Evolutionary conservation across 2,797 vertebrate species (phyloP), one percentile per base, ranked within the genome.

Genomic region (Sebastiscus tertius): DNA sequence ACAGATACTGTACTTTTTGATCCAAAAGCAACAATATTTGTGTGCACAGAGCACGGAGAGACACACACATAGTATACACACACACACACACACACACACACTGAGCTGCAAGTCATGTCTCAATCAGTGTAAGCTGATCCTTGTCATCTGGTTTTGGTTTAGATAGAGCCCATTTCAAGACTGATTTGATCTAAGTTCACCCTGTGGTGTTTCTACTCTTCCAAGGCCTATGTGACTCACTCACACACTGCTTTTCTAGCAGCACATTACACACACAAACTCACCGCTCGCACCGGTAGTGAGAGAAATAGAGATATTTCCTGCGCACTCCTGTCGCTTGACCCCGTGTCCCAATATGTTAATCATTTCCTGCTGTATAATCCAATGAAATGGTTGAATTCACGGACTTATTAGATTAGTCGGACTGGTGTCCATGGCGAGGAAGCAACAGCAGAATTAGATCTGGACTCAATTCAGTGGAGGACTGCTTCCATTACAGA

Each of bases 131-230:
- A 94, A 94, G 64, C 59, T 33, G 89, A 94, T 89, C 86, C 79
- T 13, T 24, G 59, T 90, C 94, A 94, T 95, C 93, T 94, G 94
- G 87, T 86, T 93, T 55, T 88, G 81, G 72, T 94, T 94, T 92
- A 81, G 82, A 82, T 63, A 16, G 84, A 89, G 73, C 34, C 73
- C 72, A 80, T 86, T 90, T 89, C 46, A 76, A 81, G 83, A 87
- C 79, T 88, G 90, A 94, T 92, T 82, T 84, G 86, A 90, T 90
- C 91, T 88, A 75, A 75, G 74, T 91, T 89, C 80, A 82, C 72
- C 86, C 87, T 77, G 64, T 86, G 86, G 86, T 89, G 89, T 88
- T 90, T 87, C 72, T 89, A 0, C 79, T 83, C 86, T 83, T 83
- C 77, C 52, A 64, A 71, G 81, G 65, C 65, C 55, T 24, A 39